phyloP scores from a whole-genome alignment of 2,888 invertebrate species.

The Podotricha telesiphe region DNA sequence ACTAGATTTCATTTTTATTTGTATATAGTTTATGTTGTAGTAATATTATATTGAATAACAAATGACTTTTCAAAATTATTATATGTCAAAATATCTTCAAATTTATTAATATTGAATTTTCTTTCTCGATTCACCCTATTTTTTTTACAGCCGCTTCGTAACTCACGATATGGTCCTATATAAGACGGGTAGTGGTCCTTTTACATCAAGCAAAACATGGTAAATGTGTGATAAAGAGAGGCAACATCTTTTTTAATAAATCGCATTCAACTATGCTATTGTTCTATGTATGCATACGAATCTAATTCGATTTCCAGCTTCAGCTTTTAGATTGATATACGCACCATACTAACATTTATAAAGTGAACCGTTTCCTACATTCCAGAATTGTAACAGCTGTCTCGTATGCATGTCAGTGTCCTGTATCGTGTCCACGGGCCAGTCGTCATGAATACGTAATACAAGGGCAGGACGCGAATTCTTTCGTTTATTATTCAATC shows the following conservation, averaged over 20 bases:
- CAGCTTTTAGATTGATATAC: background rate
- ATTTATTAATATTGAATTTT: no score
- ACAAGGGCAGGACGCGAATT: constrained; percentile 82
- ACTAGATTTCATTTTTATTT: background rate
- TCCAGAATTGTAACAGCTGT: constrained; percentile 50
- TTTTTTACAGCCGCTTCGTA: no score
- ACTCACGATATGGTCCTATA: no score
- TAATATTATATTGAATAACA: background rate
- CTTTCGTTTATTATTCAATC: constrained; percentile 85
- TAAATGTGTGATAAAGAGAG: no score
- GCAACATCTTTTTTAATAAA: background rate
- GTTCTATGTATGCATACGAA: no score
- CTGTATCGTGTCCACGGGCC: constrained; percentile 63
- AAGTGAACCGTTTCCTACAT: constrained; percentile 25
- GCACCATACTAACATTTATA: constrained; percentile 11
- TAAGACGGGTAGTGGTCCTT: no score
- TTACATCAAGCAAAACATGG: no score
- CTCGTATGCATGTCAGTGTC: constrained; percentile 52
- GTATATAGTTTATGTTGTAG: background rate
- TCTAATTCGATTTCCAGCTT: background rate
- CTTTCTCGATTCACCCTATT: no score
- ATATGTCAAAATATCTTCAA: background rate
- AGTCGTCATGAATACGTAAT: constrained; percentile 83
- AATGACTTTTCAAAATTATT: background rate
- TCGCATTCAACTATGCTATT: background rate